Evolutionary conservation across 30 jellyfish, hydroid and myxozoan species (phyloP), one percentile per base, ranked within the genome.

Genomic region (Aurelia sp.): DNA sequence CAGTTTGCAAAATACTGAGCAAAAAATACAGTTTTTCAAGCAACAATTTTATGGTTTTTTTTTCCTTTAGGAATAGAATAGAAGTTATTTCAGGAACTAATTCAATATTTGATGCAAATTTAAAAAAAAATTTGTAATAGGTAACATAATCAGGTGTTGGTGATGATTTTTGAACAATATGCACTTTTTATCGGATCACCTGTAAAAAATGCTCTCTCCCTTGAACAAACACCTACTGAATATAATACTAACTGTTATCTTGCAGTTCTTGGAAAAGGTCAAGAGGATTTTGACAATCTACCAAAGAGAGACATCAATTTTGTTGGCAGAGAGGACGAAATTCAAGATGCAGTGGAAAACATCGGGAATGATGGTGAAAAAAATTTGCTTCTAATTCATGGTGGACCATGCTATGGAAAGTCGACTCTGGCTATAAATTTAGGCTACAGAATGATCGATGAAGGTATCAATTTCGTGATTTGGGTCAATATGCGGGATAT

Each of bases 401-500:
- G 85, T 0, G 85, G 85, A 18, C 85, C 85, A 16, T 74, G 85
- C 85, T 50, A 27, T 48, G 85, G 85, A 0, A 74, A 74, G 15
- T 44, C 85, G 22, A 18, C 85, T 16, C 41, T 74, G 2, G 85
- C 85, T 9, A 74, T 17, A n/a, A 33, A 44, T 19, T 59, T 74
- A 10, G 85, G 85, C 31, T 75, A 74, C 48, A 53, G n/a, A 51
- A 19, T 74, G 72, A 44, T 44, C 55, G 85, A 53, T 11, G 57
- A 74, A 74, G 31, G n/a, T 7, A 75, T 21, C 50, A 74, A 74
- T 59, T 74, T 50, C 67, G 73, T 74, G 21, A 74, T 74, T n/a
- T 74, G 85, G 85, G 41, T 74, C 57, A 74, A 74, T 74, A 74
- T 74, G 85, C 21, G 85, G 40, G 85, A 74, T 53, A 24, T 74